These are phyloP conservation scores for Mungos mungo DNA, from an alignment of 2,113 vertebrate genomes.

Conservation along the genomic window DNA sequence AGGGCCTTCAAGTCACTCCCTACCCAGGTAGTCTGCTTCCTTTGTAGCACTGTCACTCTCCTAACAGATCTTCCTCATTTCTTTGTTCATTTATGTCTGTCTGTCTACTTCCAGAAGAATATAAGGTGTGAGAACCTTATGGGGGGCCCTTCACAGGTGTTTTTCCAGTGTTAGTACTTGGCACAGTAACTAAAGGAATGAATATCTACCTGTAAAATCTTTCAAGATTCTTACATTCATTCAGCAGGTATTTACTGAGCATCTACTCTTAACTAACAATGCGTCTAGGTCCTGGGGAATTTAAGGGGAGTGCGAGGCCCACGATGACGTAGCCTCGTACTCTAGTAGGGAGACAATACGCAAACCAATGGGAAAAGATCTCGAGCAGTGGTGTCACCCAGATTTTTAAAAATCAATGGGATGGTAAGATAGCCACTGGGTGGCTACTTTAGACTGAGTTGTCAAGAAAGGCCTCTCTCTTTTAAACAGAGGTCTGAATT, in stretches of 20 bases:
- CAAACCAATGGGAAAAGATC: background rate
- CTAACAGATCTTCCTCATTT: background rate
- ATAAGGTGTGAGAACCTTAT: background rate
- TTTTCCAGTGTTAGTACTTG: background rate
- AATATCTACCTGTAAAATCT: background rate
- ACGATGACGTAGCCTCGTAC: background rate
- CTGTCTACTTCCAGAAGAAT: background rate
- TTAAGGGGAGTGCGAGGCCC: background rate
- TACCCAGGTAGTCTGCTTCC: background rate
- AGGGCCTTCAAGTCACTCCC: background rate
- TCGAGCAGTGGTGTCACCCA: background rate
- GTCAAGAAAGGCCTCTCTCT: background rate
- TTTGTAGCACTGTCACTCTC: background rate
- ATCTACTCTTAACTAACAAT: background rate
- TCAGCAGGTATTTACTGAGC: background rate
- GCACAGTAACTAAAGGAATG: background rate
- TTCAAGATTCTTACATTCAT: background rate
- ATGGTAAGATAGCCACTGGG: background rate
- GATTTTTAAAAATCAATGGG: background rate
- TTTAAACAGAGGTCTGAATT: conserved; percentile 5
- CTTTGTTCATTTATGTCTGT: background rate
- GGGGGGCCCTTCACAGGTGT: background rate
- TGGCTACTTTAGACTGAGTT: background rate
- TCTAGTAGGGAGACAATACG: background rate
- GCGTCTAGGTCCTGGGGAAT: background rate